These are phyloP conservation scores for Frankliniella intonsa DNA, from an alignment of 2,888 invertebrate species.

Conservation along the genomic window DNA sequence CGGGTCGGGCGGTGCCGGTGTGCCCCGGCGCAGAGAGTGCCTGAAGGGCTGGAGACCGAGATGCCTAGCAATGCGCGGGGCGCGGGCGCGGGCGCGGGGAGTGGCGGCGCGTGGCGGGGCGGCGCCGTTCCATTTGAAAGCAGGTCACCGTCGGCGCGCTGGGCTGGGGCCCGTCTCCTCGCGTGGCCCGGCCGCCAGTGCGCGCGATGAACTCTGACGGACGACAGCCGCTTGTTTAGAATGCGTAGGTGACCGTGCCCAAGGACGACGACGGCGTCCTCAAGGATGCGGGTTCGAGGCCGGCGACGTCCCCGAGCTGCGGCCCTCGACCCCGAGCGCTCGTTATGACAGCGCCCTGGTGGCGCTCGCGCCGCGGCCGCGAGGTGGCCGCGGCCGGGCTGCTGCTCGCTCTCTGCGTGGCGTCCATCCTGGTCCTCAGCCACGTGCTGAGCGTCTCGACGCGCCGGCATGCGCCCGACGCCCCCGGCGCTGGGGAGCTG, in stretches of 20 bases:
- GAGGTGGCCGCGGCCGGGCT: neutral
- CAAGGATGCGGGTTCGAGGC: too few relatives aligned
- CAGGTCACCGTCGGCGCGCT: neutral
- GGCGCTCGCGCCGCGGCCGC: neutral
- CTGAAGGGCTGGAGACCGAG: too few relatives aligned
- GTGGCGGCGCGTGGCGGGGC: neutral
- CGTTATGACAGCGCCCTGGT: neutral
- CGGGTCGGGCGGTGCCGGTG: too few relatives aligned
- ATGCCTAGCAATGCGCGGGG: neutral
- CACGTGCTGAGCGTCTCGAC: neutral
- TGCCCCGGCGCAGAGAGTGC: too few relatives aligned
- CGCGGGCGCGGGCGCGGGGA: neutral
- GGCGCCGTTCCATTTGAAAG: neutral
- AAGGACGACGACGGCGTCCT: too few relatives aligned
- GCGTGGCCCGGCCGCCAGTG: neutral
- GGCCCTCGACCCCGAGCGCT: too few relatives aligned
- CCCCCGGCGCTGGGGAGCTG: neutral
- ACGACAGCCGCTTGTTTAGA: neutral
- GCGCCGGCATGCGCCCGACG: neutral
- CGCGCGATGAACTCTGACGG: neutral
- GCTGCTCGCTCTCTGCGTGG: slow-evolving; percentile 27
- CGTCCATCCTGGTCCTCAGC: neutral
- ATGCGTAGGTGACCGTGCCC: neutral
- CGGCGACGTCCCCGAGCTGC: too few relatives aligned
- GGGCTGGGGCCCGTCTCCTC: too few relatives aligned